These are phyloP conservation scores for Parochlus steinenii DNA, from an alignment of 2,888 invertebrate species.

Conservation along the genomic window DNA sequence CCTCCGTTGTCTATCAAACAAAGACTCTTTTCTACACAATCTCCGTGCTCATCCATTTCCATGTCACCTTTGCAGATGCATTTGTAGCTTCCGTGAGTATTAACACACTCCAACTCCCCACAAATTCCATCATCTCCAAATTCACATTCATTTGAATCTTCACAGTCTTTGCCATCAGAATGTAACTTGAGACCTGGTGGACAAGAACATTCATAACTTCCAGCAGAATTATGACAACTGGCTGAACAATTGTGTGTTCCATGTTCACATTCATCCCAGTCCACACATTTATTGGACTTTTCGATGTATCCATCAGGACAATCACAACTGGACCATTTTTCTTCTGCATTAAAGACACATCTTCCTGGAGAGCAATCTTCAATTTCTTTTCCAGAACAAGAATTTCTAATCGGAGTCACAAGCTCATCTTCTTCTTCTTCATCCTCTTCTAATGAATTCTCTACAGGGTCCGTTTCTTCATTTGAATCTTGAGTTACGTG, in stretches of 20 bases:
- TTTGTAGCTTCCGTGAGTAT: slow-evolving; percentile 32
- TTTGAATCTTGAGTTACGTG: background rate
- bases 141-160: slow-evolving; percentile 34
- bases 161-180: slow-evolving; percentile 21
- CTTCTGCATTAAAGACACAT: slow-evolving; percentile 23
- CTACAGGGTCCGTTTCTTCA: slow-evolving; percentile 12
- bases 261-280: slow-evolving; percentile 33
- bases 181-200: slow-evolving; percentile 25
- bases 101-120: slow-evolving; percentile 25
- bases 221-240: slow-evolving; percentile 33
- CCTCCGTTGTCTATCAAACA: slow-evolving; percentile 34
- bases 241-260: slow-evolving; percentile 35
- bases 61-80: slow-evolving; percentile 38
- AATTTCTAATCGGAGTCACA: slow-evolving; percentile 15
- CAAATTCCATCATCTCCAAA: slow-evolving; percentile 21
- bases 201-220: slow-evolving; percentile 35
- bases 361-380: slow-evolving; percentile 25
- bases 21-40: slow-evolving; percentile 19
- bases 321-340: slow-evolving; percentile 34
- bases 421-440: slow-evolving; percentile 19
- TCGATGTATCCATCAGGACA: slow-evolving; percentile 29
- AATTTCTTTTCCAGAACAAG: slow-evolving; percentile 15
- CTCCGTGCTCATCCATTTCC: slow-evolving; percentile 21
- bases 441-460: slow-evolving; percentile 23
- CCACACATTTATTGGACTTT: slow-evolving; percentile 24